phyloP scores from a whole-genome alignment of 2,113 vertebrate species.

The Centropus bengalensis region DNA sequence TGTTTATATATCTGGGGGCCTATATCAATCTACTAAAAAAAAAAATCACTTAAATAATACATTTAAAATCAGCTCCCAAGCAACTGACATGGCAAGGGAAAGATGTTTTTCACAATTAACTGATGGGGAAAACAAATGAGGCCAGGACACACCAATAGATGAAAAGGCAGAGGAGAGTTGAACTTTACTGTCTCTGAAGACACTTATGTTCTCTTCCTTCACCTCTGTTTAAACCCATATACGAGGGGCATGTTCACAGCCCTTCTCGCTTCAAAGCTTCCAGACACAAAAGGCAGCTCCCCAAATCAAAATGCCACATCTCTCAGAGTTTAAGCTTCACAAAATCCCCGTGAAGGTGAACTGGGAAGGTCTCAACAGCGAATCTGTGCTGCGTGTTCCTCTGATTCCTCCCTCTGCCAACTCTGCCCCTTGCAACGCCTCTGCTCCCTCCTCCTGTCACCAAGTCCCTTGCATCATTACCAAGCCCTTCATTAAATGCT shows the following conservation, averaged over 20 bases:
- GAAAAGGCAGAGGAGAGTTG: background rate
- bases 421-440: background rate
- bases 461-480: background rate
- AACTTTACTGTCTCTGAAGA: background rate
- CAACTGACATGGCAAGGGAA: background rate
- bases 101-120: background rate
- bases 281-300: background rate
- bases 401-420: background rate
- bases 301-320: background rate
- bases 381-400: background rate
- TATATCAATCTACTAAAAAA: background rate
- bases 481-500: conserved; percentile 47
- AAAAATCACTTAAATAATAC: background rate
- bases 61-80: background rate
- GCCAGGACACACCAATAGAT: background rate
- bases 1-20: background rate
- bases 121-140: rapidly evolving
- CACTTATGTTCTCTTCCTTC: background rate
- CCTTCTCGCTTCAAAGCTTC: background rate
- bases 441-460: background rate
- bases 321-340: background rate
- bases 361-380: background rate
- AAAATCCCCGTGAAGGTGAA: background rate
- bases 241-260: background rate
- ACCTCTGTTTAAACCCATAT: background rate